Base-by-base conservation (phyloP, 2,797 vertebrate genomes). In the Notoglanidium macrostoma region DNA sequence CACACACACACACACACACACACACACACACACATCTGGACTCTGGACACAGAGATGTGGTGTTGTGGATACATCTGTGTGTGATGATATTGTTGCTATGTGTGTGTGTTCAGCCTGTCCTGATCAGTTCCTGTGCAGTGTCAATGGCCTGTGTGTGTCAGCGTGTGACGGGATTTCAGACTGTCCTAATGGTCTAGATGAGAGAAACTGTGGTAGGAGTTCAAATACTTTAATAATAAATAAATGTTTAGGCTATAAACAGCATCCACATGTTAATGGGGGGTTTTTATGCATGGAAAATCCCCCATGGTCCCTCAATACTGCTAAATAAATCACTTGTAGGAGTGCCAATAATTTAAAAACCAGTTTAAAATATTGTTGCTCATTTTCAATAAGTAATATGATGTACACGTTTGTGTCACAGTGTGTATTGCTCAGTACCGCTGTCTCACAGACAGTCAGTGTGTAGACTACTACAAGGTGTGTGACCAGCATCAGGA, bases 151-250 rank as follows among this genome's bases (percentile, higher is more conserved):
- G 70, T 99, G 98, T 0, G 98, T 98, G 46, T 95, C 97, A 0
- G 94, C 95, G 49, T 99, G 98, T 46, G 97, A 99, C 0, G 98
- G 98, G 0, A 96, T 99, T 91, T 96, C 96, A 83, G 98, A 99
- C 88, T 99, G 98, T 84, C 96, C 96, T 88, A 97, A 96, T 0
- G 97, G 96, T 57, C 94, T 98, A 51, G 98, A 99, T 59, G 98
- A 99, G 94, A 97, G 96, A 88, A 98, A 98, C 67, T 99, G 98
- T 1, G 97, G 98, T 98, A 93, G 94, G 86, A 51, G 32, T 26
- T 63, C 23, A 4, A 14, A 19, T 73, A 68, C 74, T 19, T 2
- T 8, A 0, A 49, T 15, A 73, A 46, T 3, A 44, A 73, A 46
- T 73, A 23, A 49, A 49, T 74, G 23, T 68, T 67, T 32, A 32